Percentiles rank a stretch among this genome's conserved stretches.
These are phyloP conservation scores for Neodiprion fabricii DNA, from an alignment of 1,140 invertebrate genomes.

Conservation along the genomic window DNA sequence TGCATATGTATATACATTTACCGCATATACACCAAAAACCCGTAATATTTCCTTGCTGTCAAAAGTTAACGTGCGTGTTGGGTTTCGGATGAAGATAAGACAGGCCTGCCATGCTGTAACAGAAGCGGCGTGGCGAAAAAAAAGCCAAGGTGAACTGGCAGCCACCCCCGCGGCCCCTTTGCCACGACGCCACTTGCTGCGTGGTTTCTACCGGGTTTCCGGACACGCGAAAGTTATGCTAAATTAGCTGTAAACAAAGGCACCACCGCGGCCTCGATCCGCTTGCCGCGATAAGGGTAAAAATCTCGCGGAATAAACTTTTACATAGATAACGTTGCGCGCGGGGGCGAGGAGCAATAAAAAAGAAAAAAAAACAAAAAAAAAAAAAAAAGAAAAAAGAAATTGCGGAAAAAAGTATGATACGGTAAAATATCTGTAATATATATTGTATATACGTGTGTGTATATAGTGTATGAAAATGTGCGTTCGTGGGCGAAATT, in stretches of 20 bases:
- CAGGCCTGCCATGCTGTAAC: not conserved
- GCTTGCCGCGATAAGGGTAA: not conserved
- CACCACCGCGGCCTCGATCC: too few species aligned
- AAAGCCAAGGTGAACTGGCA: not conserved
- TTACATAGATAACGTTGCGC: not conserved
- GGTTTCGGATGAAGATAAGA: slow-evolving; percentile 7
- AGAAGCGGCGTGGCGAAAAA: not conserved
- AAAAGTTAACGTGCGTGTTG: slow-evolving; percentile 6
- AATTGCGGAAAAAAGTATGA: too few species aligned
- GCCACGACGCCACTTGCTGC: not conserved
- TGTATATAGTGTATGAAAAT: too few species aligned
- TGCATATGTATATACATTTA: too few species aligned
- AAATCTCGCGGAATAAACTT: slow-evolving; percentile 1
- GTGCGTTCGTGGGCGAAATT: too few species aligned
- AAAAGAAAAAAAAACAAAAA: too few species aligned
- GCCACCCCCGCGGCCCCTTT: not conserved
- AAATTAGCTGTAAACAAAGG: slow-evolving; percentile 6
- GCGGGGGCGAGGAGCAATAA: too few species aligned
- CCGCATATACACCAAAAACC: not conserved
- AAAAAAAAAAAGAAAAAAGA: too few species aligned
- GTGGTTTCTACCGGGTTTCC: not conserved
- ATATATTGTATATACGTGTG: too few species aligned
- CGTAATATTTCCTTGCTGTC: not conserved
- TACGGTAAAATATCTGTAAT: too few species aligned
- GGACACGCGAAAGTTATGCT: not conserved